Evolutionary conservation across 2,888 invertebrate species (phyloP).

Genomic region (Seladonia tumulorum): DNA sequence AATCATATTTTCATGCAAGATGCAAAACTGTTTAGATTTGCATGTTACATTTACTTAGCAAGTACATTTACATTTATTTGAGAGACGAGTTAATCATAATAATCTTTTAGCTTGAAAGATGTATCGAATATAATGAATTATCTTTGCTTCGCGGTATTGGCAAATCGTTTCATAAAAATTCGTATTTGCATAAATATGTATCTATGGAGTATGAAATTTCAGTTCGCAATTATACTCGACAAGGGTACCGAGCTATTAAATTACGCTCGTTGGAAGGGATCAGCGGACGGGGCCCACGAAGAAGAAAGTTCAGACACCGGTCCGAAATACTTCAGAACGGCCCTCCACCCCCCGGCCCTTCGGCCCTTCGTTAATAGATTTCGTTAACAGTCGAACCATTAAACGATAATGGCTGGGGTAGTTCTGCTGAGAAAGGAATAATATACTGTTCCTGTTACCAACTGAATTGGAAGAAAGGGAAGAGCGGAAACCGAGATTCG

Average conservation of each 20-base stretch:
- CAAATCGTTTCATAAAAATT: background rate
- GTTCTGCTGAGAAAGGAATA: constrained; percentile 58
- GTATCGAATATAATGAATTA: background rate
- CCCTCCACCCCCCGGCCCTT: background rate
- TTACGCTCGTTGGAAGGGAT: constrained; percentile 25
- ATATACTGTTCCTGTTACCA: constrained; percentile 18
- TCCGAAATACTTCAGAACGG: constrained; percentile 37
- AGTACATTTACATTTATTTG: too few species aligned
- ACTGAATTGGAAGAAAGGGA: constrained; percentile 11
- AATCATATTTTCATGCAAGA: too few species aligned
- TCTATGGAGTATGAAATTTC: constrained; percentile 40
- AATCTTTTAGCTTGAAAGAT: too few species aligned
- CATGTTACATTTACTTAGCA: too few species aligned
- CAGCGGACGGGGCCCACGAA: too few species aligned
- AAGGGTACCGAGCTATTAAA: constrained; percentile 42
- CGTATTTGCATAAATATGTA: background rate
- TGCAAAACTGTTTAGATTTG: too few species aligned
- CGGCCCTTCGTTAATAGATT: constrained; percentile 61
- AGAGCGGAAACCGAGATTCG: constrained; percentile 12
- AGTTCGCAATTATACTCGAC: constrained; percentile 1
- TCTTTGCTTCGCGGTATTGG: background rate
- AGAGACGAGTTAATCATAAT: too few species aligned
- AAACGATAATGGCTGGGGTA: constrained; percentile 60
- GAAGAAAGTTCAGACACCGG: constrained; percentile 46
- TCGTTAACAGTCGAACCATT: constrained; percentile 64